phyloP scores from a whole-genome alignment of 2,888 invertebrate genomes.

The Drosophila testacea region DNA sequence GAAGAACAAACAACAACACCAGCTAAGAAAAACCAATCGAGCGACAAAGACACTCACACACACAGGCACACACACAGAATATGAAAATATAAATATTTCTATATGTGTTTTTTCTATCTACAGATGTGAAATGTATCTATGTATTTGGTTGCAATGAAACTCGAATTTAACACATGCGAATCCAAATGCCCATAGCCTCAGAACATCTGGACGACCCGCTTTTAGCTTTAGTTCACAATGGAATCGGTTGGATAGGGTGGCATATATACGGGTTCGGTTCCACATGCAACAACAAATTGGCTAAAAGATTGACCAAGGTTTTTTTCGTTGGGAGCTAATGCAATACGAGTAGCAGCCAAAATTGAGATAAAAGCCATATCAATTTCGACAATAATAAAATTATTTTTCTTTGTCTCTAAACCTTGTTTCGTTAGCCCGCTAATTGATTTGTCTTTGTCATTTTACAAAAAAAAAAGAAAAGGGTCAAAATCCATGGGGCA shows the following conservation, averaged over 20 bases:
- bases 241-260: not conserved
- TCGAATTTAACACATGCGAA: constrained; percentile 47
- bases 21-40: constrained; percentile 48
- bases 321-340: not conserved
- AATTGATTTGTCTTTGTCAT: constrained; percentile 40
- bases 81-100: constrained; percentile 19
- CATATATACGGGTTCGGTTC: constrained; percentile 32
- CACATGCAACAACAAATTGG: constrained; percentile 22
- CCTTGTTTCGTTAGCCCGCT: constrained; percentile 21
- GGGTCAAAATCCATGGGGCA: not conserved
- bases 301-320: constrained; percentile 4
- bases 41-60: constrained; percentile 37
- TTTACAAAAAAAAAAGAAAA: constrained; percentile 11
- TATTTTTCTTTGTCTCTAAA: constrained; percentile 45
- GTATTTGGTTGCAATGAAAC: constrained; percentile 28
- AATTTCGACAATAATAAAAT: constrained; percentile 54
- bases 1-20: constrained; percentile 31
- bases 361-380: constrained; percentile 25
- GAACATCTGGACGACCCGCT: constrained; percentile 36
- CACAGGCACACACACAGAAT: constrained; percentile 13
- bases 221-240: not conserved
- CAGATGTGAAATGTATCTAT: constrained; percentile 11
- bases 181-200: constrained; percentile 19
- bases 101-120: not conserved
- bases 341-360: constrained; percentile 19